phyloP scores from a whole-genome alignment of 2,797 vertebrate genomes.

The Chromobotia macracanthus region DNA sequence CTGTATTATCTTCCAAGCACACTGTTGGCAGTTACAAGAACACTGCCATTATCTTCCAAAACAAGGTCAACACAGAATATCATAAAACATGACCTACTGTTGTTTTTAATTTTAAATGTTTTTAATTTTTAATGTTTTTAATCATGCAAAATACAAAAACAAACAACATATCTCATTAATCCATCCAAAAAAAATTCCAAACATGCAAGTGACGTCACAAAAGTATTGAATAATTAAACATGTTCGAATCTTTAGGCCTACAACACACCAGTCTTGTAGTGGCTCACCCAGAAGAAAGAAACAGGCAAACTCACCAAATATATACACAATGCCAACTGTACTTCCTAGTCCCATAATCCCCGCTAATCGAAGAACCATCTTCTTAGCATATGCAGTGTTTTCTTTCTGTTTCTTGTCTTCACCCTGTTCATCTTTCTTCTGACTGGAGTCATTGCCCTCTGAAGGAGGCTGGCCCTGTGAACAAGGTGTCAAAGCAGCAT shows the following conservation, averaged over 20 bases:
- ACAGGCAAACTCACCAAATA: constrained; percentile 82
- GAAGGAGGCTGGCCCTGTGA: constrained; percentile 70
- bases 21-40: too few species aligned
- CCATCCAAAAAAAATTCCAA: constrained; percentile 6
- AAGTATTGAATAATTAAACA: neutral
- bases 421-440: constrained; percentile 64
- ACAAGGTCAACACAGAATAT: neutral
- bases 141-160: neutral
- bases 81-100: neutral
- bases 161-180: neutral
- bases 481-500: neutral
- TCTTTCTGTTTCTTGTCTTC: constrained; percentile 83
- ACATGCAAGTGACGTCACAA: neutral
- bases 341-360: constrained; percentile 84
- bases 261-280: neutral
- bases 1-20: too few species aligned
- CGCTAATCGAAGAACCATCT: constrained; percentile 82
- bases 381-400: constrained; percentile 86
- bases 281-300: neutral
- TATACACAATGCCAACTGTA: constrained; percentile 79
- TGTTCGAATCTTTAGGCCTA: neutral
- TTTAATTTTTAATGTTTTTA: too few species aligned
- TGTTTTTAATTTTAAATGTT: neutral
- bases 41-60: neutral
- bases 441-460: constrained; percentile 56